These are phyloP conservation scores for Echeneis naucrates DNA, from an alignment of 2,797 vertebrate species.

Conservation along the genomic window DNA sequence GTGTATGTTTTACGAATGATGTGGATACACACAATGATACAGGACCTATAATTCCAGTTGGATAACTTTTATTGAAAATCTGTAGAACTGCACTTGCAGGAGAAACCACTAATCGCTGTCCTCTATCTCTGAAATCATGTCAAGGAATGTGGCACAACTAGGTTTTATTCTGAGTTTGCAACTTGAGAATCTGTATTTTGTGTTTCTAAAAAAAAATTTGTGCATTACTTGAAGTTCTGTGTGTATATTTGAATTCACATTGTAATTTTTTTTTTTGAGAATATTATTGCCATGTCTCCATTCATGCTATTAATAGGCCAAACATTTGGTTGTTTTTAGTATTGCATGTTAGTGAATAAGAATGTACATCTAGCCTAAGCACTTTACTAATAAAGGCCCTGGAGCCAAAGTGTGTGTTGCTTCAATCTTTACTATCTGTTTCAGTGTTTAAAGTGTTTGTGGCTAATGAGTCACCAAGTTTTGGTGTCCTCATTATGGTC, in stretches of 20 bases:
- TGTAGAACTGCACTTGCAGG: slow-evolving; percentile 56
- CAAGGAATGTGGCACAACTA: slow-evolving; percentile 73
- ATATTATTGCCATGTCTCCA: slow-evolving; percentile 73
- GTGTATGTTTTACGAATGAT: slow-evolving; percentile 38
- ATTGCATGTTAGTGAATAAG: slow-evolving; percentile 86
- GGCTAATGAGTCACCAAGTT: no score
- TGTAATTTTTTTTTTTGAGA: slow-evolving; percentile 71
- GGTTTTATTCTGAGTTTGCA: slow-evolving; percentile 65
- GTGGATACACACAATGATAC: slow-evolving; percentile 27
- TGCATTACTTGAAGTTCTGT: slow-evolving; percentile 82
- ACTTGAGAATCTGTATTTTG: slow-evolving; percentile 75
- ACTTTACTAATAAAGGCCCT: slow-evolving; percentile 86
- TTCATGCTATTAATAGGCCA: slow-evolving; percentile 75
- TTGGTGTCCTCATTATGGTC: not conserved
- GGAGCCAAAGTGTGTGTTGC: slow-evolving; percentile 66
- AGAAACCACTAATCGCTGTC: slow-evolving; percentile 48
- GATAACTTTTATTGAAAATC: slow-evolving; percentile 54
- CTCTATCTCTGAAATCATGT: slow-evolving; percentile 65
- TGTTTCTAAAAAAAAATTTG: slow-evolving; percentile 65
- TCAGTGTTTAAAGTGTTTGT: slow-evolving; percentile 1
- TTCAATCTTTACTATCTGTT: slow-evolving; percentile 28
- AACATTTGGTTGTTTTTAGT: slow-evolving; percentile 82
- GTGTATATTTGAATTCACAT: slow-evolving; percentile 82
- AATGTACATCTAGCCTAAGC: slow-evolving; percentile 86
- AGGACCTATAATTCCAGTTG: slow-evolving; percentile 51